These are phyloP conservation scores for Sebastes melanostomus DNA, from an alignment of 2,797 vertebrate genomes.

Conservation along the genomic window DNA sequence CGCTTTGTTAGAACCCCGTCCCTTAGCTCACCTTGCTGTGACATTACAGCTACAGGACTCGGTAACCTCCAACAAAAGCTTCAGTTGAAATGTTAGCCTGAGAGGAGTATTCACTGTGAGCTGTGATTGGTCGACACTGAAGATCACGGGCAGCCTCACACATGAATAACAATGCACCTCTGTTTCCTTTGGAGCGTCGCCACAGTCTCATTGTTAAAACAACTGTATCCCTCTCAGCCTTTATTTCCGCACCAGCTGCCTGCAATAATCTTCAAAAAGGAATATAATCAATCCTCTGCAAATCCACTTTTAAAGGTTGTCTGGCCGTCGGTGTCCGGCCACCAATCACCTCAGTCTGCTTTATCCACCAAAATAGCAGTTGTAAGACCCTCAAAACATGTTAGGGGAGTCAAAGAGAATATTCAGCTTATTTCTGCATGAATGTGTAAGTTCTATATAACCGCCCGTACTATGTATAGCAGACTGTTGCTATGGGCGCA, in stretches of 20 bases:
- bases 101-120: no score
- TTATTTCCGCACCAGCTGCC: constrained; percentile 61
- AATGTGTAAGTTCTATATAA: background rate
- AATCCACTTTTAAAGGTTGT: constrained; percentile 49
- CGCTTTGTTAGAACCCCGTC: background rate
- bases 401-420: background rate
- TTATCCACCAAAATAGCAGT: constrained; percentile 21
- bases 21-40: constrained; percentile 73
- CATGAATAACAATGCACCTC: background rate
- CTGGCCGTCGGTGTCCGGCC: constrained; percentile 21
- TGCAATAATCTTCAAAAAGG: constrained; percentile 58
- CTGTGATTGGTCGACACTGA: background rate
- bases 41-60: constrained; percentile 50
- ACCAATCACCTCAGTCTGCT: constrained; percentile 41
- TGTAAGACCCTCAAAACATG: constrained; percentile 1
- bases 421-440: background rate
- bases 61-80: constrained; percentile 8
- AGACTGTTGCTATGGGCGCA: no score
- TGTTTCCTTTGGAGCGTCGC: constrained; percentile 29
- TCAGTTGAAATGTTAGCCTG: background rate
- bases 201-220: constrained; percentile 50
- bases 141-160: background rate
- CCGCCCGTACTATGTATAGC: no score
- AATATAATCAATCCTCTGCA: constrained; percentile 56
- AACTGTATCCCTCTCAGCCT: constrained; percentile 35